Conservation (phyloP, 2,888 invertebrate genomes). For the Empis stercorea region DNA sequence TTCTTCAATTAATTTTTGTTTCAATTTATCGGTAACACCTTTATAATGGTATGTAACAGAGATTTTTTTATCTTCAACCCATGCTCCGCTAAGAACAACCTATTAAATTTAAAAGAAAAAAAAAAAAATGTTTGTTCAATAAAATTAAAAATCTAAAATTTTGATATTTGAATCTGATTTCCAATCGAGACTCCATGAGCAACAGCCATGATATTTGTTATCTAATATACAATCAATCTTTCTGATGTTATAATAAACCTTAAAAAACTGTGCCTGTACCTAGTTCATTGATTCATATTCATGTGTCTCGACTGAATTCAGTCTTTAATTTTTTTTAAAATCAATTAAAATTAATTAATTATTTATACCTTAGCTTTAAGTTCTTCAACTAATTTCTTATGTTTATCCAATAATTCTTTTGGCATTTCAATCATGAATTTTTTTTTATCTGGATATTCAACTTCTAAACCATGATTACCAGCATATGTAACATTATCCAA, state of each 20-base stretch:
- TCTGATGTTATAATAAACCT: no score
- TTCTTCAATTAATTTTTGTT: constrained; percentile 44
- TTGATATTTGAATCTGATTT: no score
- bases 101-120: constrained; percentile 20
- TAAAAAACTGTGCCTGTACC: no score
- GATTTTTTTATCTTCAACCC: constrained; percentile 67
- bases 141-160: neutral
- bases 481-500: constrained; percentile 52
- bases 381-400: constrained; percentile 48
- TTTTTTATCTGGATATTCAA: constrained; percentile 61
- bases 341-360: no score
- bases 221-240: no score
- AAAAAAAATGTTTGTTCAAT: neutral
- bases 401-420: constrained; percentile 52
- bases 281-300: no score
- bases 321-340: no score
- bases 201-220: no score
- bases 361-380: constrained; percentile 48
- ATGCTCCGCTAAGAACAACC: constrained; percentile 58
- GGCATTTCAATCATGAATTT: constrained; percentile 68
- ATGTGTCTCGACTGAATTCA: no score
- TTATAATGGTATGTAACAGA: constrained; percentile 61
- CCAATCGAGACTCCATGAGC: no score
- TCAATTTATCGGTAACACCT: constrained; percentile 49
- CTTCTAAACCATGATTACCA: constrained; percentile 63